Conservation (phyloP, 2,888 invertebrate genomes). For the Macropis europaea region DNA sequence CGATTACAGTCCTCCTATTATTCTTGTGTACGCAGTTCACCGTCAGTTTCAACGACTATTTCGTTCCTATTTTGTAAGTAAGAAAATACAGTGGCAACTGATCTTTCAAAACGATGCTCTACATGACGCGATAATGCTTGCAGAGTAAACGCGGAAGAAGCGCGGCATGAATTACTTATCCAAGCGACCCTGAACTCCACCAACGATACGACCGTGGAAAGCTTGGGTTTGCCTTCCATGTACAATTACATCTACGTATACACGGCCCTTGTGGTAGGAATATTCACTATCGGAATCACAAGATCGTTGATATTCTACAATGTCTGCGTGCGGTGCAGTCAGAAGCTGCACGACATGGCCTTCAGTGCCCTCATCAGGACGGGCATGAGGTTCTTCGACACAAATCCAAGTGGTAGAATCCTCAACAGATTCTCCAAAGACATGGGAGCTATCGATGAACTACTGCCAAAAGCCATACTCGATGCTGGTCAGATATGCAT, state of each 20-base stretch:
- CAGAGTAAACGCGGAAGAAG: constrained; percentile 84
- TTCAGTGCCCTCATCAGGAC: constrained; percentile 82
- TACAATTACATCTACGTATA: constrained; percentile 84
- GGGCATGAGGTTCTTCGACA: constrained; percentile 89
- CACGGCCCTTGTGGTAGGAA: constrained; percentile 80
- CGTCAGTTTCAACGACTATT: constrained; percentile 86
- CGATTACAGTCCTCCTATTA: constrained; percentile 79
- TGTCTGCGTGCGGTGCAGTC: constrained; percentile 80
- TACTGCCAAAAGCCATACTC: constrained; percentile 83
- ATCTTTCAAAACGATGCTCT: background rate
- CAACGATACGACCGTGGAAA: constrained; percentile 23
- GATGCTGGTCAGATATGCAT: constrained; percentile 82
- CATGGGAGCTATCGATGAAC: constrained; percentile 89
- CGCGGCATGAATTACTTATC: constrained; percentile 33
- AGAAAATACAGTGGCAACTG: background rate
- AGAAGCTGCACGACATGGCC: constrained; percentile 82
- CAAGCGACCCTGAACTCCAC: constrained; percentile 6
- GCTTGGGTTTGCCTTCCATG: constrained; percentile 63
- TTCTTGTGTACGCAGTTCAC: constrained; percentile 83
- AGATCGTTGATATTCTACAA: constrained; percentile 81
- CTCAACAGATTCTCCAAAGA: constrained; percentile 93
- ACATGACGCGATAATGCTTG: constrained; percentile 54
- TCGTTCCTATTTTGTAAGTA: constrained; percentile 80
- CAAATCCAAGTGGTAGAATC: constrained; percentile 90
- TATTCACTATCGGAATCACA: constrained; percentile 77